phyloP scores from a whole-genome alignment of 2,113 vertebrate genomes.

The Aegypius monachus region DNA sequence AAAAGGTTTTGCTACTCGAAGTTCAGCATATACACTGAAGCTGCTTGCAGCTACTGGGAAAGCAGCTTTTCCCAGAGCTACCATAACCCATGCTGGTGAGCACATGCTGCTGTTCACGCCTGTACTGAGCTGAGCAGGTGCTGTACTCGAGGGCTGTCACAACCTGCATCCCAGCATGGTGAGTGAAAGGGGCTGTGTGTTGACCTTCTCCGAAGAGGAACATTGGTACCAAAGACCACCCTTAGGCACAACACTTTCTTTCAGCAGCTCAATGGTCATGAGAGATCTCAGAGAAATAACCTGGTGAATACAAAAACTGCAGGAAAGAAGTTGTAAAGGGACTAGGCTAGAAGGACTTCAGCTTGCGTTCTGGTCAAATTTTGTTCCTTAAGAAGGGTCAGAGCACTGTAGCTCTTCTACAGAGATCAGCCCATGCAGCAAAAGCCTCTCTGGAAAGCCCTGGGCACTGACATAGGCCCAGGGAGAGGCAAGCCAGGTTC shows the following conservation, averaged over 20 bases:
- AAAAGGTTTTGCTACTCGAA: background rate
- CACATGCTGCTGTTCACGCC: accelerated
- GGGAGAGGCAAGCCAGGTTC: background rate
- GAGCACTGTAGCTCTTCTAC: background rate
- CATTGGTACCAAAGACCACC: background rate
- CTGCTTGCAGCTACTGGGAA: background rate
- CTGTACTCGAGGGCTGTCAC: background rate
- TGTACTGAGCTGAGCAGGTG: background rate
- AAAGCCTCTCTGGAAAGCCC: background rate
- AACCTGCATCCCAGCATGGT: accelerated
- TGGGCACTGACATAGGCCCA: background rate
- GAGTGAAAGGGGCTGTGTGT: background rate
- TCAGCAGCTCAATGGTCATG: background rate
- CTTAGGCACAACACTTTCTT: background rate
- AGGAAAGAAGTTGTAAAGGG: background rate
- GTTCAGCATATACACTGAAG: accelerated
- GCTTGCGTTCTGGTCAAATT: background rate
- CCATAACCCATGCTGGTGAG: background rate
- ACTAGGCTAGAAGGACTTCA: background rate
- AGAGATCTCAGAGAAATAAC: background rate
- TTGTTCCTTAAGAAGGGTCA: background rate
- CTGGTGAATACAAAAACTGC: background rate
- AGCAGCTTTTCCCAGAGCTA: background rate
- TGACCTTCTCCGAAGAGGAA: background rate
- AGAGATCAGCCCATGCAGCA: background rate